Percentiles rank a stretch among this genome's conserved stretches.
These are phyloP conservation scores for Trichomycterus rosablanca DNA, from an alignment of 2,113 vertebrate species.

Conservation along the genomic window DNA sequence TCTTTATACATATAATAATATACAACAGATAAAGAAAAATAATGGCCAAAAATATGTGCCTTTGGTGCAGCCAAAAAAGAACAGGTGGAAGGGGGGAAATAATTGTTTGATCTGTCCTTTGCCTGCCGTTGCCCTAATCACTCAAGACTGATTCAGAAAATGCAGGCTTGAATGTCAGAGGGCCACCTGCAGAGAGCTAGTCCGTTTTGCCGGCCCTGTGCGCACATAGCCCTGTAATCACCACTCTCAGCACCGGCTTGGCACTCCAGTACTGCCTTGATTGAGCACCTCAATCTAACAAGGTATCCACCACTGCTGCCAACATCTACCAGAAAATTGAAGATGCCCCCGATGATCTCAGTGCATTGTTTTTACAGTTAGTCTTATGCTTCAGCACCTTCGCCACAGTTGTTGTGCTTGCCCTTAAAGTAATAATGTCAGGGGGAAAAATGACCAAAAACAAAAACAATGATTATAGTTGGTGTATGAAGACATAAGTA, in stretches of 20 bases:
- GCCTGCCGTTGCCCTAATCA: conserved; percentile 96
- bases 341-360: conserved; percentile 69
- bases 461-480: not conserved
- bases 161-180: conserved; percentile 97
- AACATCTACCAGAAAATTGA: conserved; percentile 62
- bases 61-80: conserved; percentile 57
- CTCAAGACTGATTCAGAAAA: conserved; percentile 98
- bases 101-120: conserved; percentile 80
- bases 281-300: conserved; percentile 99
- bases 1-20: too few relatives aligned
- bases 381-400: conserved; percentile 50
- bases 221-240: conserved; percentile 94
- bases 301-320: conserved; percentile 78
- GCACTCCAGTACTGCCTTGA: conserved; percentile 91
- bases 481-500: not conserved
- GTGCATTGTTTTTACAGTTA: conserved; percentile 56
- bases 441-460: not conserved
- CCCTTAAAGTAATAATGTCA: conserved; percentile 28
- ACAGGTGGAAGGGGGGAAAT: conserved; percentile 64
- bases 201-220: conserved; percentile 88
- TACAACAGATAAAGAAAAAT: too few relatives aligned
- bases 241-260: conserved; percentile 89
- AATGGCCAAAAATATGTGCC: not conserved
- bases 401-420: conserved; percentile 34
- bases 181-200: conserved; percentile 95